Conservation (phyloP, 2,797 vertebrate genomes). For the Centropyge bicolor region DNA sequence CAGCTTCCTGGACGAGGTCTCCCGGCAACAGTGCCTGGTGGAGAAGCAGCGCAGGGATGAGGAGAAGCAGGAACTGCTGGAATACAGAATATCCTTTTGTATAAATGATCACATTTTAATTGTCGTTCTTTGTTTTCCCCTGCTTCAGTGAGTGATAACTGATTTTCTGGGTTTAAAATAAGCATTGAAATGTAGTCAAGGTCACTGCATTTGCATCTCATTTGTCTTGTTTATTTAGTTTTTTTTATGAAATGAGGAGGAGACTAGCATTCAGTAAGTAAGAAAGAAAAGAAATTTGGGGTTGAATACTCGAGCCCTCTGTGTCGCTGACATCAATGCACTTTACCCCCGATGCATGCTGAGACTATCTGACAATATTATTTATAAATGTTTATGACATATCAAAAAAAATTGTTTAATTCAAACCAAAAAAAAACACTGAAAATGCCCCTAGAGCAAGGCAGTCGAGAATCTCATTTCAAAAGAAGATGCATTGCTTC, state of each 20-base stretch:
- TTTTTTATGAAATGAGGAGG: not conserved
- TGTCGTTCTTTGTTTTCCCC: not conserved
- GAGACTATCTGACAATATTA: not conserved
- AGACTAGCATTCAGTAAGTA: not conserved
- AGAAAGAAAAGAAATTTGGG: not conserved
- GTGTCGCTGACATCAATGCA: too few relatives aligned
- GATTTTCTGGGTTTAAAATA: not conserved
- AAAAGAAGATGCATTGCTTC: not conserved
- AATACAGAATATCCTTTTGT: slow-evolving; percentile 98
- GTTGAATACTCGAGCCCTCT: too few relatives aligned
- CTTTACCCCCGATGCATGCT: not conserved
- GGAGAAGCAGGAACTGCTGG: slow-evolving; percentile 92
- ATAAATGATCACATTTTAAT: slow-evolving; percentile 10
- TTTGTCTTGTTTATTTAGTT: not conserved
- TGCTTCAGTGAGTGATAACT: not conserved
- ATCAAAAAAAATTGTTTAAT: not conserved
- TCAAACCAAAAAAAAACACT: not conserved
- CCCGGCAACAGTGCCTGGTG: slow-evolving; percentile 94
- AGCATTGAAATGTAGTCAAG: not conserved
- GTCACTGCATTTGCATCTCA: not conserved
- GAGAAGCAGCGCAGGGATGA: slow-evolving; percentile 97
- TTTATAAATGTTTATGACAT: not conserved
- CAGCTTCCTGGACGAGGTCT: slow-evolving; percentile 97
- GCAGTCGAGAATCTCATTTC: too few relatives aligned
- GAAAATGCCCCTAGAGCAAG: not conserved